Evolutionary conservation across 2,888 invertebrate species (phyloP), one percentile per base, ranked within the genome.

Genomic region (Melipona beecheii): DNA sequence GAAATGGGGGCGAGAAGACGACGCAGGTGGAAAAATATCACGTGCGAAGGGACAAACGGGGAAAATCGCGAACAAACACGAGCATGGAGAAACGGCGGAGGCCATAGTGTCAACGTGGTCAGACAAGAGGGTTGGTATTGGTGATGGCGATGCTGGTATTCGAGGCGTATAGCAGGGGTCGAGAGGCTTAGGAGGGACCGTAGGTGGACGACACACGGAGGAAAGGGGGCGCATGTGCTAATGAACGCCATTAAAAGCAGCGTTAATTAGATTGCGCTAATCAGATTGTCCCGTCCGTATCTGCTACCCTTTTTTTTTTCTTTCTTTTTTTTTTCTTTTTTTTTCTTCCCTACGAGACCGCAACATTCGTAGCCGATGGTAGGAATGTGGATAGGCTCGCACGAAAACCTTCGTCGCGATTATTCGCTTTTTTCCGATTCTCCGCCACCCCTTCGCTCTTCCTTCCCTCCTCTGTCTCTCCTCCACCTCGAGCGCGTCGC

Each of bases 181-280:
- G 86, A 82, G 86, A 82, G 80, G 81, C 81, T 78, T 78, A 72
- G 87, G 79, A 83, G 83, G 73, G 75, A 75, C 86, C 82, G 83
- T 84, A 86, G 87, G 88, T 87, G 88, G 87, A 85, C 80, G 75
- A 78, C 77, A 84, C 66, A 21, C 56, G 84, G 83, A 17, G 17
- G 77, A 73, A 66, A 75, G 81, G 83, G 90, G 92, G 90, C 92
- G 90, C 93, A 91, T 94, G 93, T 94, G 94, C 94, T 94, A 94
- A 94, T 93, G 94, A 94, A 94, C 92, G 94, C 94, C 94, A 94
- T 94, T 94, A 94, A 94, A 94, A 94, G 94, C 94, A 94, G 93
- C 94, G 94, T 94, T 94, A 94, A 94, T 94, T 94, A 94, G 94
- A 94, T 94, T 92, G 93, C 92, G 91, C 93, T 94, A 94, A 94